Evolutionary conservation across 2,797 vertebrate genomes (phyloP), one percentile per base, ranked within the genome.

Genomic region (Enoplosus armatus): DNA sequence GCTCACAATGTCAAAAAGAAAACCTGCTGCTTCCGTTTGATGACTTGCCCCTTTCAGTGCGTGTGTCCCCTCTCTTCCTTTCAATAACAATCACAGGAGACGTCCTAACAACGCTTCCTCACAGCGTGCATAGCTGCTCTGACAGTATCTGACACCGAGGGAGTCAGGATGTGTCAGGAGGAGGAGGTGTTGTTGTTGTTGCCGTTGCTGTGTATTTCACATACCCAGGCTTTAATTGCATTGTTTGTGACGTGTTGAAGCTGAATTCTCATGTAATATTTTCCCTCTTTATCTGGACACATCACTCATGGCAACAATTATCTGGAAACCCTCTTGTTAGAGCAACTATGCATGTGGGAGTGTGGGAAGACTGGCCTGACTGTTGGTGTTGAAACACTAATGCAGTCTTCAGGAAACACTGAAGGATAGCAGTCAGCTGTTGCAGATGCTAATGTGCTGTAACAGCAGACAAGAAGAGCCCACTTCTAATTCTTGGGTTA

Each of bases 351-450:
- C 61, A 73, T 43, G 88, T 74, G 71, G 82, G 90, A 90, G 88
- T 89, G 90, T 94, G 90, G 88, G 93, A 94, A 92, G 77, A 43
- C 59, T 8, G 8, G 65, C 41, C 48, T 50, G 47, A 39, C 16
- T 61, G 51, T 53, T 60, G 61, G 75, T 77, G 83, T 65, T 83
- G 83, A 79, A 85, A 82, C 79, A 50, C 50, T 53, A 63, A 82
- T 56, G 84, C 55, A 48, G 75, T 20, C 55, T 33, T 5, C 60
- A 50, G 74, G 69, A 82, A 83, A 60, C 69, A 60, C 70, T 90
- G 82, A 85, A 75, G 69, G 88, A 93, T 73, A 78, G 83, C 80
- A 74, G 73, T 85, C 93, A 94, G 93, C 94, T 94, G 95, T 85
- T 92, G 61, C 84, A 72, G 60, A 85, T 69, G 55, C 56, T 82